Conservation (phyloP, 2,797 vertebrate species). For the Antrozous pallidus region DNA sequence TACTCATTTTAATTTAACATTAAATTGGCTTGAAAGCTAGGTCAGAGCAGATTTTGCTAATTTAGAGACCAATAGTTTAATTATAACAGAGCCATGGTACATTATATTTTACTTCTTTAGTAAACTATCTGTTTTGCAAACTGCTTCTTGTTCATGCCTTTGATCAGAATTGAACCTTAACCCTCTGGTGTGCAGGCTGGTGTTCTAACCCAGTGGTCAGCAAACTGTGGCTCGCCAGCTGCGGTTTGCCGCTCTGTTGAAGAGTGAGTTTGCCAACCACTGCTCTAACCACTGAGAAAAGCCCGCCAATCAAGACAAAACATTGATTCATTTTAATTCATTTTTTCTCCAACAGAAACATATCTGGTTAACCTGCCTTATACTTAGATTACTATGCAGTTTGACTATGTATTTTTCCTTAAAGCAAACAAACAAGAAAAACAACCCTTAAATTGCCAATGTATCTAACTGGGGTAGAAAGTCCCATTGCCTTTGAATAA, state of each 20-base stretch:
- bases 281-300: too few species aligned
- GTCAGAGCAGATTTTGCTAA: not conserved
- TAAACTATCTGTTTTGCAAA: not conserved
- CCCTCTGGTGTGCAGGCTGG: too few species aligned
- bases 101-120: not conserved
- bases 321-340: too few species aligned
- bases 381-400: constrained; percentile 18
- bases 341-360: not conserved
- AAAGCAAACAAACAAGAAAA: not conserved
- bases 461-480: constrained; percentile 22
- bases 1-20: not conserved
- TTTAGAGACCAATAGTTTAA: not conserved
- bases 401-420: not conserved
- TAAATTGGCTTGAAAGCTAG: not conserved
- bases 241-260: too few species aligned
- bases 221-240: too few species aligned
- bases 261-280: too few species aligned
- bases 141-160: not conserved
- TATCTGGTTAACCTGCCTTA: not conserved
- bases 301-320: too few species aligned
- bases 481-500: constrained; percentile 44
- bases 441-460: not conserved
- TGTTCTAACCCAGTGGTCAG: too few species aligned
- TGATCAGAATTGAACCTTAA: too few species aligned
- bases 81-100: not conserved